Evolutionary conservation across 1,140 invertebrate species (phyloP), one percentile per base, ranked within the genome.

Genomic region (Caenorhabditis latens): DNA sequence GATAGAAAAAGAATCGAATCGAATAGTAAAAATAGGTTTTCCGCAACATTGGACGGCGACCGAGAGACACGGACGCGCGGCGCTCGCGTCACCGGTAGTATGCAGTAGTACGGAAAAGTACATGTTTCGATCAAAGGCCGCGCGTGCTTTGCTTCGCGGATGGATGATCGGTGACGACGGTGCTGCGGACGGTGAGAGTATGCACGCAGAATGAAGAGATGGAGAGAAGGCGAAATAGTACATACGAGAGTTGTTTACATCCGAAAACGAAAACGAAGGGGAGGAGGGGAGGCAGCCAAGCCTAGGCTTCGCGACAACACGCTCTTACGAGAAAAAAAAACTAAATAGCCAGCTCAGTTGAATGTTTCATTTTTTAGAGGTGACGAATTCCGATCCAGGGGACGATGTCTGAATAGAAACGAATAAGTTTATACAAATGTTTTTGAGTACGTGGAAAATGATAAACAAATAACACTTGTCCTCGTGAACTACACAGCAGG

Each of bases 201-300:
- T 1, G 32, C 32, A 32, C 2, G 19, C 7, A 19, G 40, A 13
- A 42, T 6, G 71, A 19, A 13, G 71, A 79, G 71, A 48, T 5
- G 46, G 19, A 79, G 71, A 24, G 19, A 53, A 0, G 9, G 46
- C 21, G 71, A 79, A n/a, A 79, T 50, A 79, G 71, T 79, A 24
- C 71, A 79, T 50, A 53, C 71, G 21, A 79, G 71, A 79, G 71
- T 79, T 79, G 71, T 79, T 79, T 79, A 79, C 71, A 79, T 79
- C 71, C 46, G 13, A 79, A 79, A 79, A 79, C 46, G 71, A 79
- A 79, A 79, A 50, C 71, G 71, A n/a, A 79, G 46, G 24, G 71
- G n/a, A n/a, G 32, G 32, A 32, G 32, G 32, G 32, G 32, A 32
- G 32, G 32, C 32, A 32, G 32, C 32, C 32, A 32, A 32, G 32